Base-by-base conservation (phyloP, 2,797 vertebrate species). In the Rhinatrema bivittatum region DNA sequence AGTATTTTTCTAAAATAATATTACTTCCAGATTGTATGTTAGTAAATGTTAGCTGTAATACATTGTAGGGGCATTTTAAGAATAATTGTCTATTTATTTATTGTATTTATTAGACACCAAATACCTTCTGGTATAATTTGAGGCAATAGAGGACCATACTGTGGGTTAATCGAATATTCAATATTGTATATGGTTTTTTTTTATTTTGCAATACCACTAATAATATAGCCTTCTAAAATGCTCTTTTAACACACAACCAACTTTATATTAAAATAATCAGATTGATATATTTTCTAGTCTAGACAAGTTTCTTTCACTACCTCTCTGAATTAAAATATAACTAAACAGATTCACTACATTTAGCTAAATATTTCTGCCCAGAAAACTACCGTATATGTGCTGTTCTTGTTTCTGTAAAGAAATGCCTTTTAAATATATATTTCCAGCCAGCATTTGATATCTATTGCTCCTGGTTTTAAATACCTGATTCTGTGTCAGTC, bases 291-390 rank as follows among this genome's bases (percentile, higher is more conserved):
- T 42, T 36, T 56, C 26, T 30, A 8, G 40, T 34, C 7, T 2
- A 35, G 8, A 6, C 36, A 7, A 4, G 18, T 10, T 43, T 44
- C 31, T 33, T 33, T n/a, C 7, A 32, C 42, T 33, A n/a, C n/a
- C n/a, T 29, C 24, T 29, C 17, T 36, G 10, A 25, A 44, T 32
- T 7, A 12, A 35, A 24, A 29, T 20, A 29, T 28, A 47, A 33
- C 22, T 40, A 21, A 10, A 20, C 2, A 42, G 42, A 46, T 46
- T 42, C 17, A 16, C 39, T 12, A 2, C 20, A 7, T 29, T 3
- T 43, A 27, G n/a, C n/a, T n/a, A n/a, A n/a, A n/a, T n/a, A n/a
- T 46, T 53, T 33, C 19, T 48, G 68, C 10, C 11, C 35, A 16
- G 13, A 48, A 42, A 43, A 29, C 20, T 38, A 25, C n/a, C n/a